Evolutionary conservation across 2,113 vertebrate genomes (phyloP).

Genomic region (Tachysurus fulvidraco): DNA sequence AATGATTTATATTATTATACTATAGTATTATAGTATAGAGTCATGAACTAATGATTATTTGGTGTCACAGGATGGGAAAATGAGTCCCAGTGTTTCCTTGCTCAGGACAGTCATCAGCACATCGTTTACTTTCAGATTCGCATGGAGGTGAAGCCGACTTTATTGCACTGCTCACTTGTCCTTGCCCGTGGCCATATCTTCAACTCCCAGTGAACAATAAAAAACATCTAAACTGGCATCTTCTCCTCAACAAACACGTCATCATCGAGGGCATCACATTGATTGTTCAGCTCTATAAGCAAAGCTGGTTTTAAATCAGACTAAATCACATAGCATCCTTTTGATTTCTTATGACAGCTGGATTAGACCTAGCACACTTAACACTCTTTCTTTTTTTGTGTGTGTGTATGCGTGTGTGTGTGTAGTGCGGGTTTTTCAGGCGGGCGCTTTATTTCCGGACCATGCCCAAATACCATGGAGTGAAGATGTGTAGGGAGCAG

Average conservation of each 20-base stretch:
- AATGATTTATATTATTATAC: background rate
- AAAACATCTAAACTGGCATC: background rate
- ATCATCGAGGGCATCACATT: background rate
- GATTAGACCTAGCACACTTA: background rate
- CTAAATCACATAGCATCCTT: background rate
- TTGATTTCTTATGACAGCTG: background rate
- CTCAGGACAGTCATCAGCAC: background rate
- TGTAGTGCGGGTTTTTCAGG: conserved; percentile 90
- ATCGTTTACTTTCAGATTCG: background rate
- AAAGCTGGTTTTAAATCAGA: background rate
- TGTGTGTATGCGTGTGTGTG: conserved; percentile 22
- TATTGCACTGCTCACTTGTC: conserved; percentile 7
- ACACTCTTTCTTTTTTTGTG: conserved; percentile 10
- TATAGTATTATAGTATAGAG: background rate
- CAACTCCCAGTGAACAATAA: background rate
- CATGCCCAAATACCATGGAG: conserved; percentile 90
- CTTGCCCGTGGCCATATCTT: background rate
- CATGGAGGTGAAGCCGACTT: background rate
- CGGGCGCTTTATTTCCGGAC: conserved; percentile 84
- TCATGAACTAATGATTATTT: background rate
- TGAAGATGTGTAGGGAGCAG: conserved; percentile 85
- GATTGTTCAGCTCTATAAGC: background rate
- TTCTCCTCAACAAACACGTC: background rate
- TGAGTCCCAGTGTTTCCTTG: background rate
- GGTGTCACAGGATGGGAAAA: background rate